These are phyloP conservation scores for Neoascia interrupta DNA, from an alignment of 2,888 invertebrate genomes.

Conservation along the genomic window DNA sequence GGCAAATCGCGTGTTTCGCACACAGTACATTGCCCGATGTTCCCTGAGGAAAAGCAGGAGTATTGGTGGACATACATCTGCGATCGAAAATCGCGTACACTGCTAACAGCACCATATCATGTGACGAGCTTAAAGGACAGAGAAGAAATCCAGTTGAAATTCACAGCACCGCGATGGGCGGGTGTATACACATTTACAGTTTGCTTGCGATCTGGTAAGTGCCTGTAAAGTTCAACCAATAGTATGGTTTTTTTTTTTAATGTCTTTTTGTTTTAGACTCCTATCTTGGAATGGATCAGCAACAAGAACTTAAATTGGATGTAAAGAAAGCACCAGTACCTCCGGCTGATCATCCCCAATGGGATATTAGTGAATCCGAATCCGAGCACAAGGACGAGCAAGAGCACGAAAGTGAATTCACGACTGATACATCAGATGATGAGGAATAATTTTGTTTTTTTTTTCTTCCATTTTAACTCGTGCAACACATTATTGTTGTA, in stretches of 20 bases:
- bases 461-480: conserved; percentile 58
- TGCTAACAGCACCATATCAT: conserved; percentile 95
- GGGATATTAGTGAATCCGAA: conserved; percentile 97
- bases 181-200: conserved; percentile 96
- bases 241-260: neutral
- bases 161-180: conserved; percentile 97
- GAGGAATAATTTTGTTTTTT: conserved; percentile 78
- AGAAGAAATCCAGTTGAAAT: conserved; percentile 96
- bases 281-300: conserved; percentile 97
- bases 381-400: conserved; percentile 84
- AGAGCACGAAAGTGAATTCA: conserved; percentile 84
- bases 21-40: conserved; percentile 97
- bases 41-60: conserved; percentile 97
- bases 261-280: conserved; percentile 84
- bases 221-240: too few species aligned
- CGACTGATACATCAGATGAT: conserved; percentile 84
- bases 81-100: conserved; percentile 94
- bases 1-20: conserved; percentile 96
- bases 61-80: conserved; percentile 99
- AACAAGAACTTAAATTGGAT: conserved; percentile 96
- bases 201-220: conserved; percentile 89
- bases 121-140: conserved; percentile 93
- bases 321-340: conserved; percentile 97
- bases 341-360: conserved; percentile 96
- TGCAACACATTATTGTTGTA: conserved; percentile 51